phyloP scores from a whole-genome alignment of 92 coral and sea anemone genomes.

The Palythoa heliodiscus region DNA sequence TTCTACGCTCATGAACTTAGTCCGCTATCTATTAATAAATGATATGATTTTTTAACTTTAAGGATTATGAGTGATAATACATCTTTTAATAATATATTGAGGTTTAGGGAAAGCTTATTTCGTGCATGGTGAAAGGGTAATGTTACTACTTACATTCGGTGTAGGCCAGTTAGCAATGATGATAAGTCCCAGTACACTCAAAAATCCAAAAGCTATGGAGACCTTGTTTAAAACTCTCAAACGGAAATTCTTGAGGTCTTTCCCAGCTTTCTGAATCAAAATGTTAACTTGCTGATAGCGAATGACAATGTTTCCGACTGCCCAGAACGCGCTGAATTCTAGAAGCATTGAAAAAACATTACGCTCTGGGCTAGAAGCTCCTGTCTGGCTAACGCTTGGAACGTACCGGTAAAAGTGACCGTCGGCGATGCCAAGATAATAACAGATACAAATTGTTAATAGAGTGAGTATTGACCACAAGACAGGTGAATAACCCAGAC shows the following conservation, averaged over 20 bases:
- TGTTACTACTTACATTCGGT: conserved; percentile 38
- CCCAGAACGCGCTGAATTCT: conserved; percentile 51
- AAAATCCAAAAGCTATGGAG: conserved; percentile 37
- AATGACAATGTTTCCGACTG: conserved; percentile 42
- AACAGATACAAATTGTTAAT: conserved; percentile 46
- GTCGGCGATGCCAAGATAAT: conserved; percentile 45
- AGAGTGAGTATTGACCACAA: conserved; percentile 54
- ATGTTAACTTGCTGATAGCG: conserved; percentile 50
- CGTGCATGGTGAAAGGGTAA: background rate
- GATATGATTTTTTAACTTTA: background rate
- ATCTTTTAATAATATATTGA: background rate
- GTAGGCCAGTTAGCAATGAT: conserved; percentile 60
- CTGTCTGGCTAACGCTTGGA: conserved; percentile 62
- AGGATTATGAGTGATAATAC: background rate
- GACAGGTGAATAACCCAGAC: conserved; percentile 52
- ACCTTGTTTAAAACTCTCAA: conserved; percentile 28
- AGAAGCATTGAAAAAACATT: conserved; percentile 52
- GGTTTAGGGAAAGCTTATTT: background rate
- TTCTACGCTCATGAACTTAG: background rate
- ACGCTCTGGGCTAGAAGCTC: conserved; percentile 59
- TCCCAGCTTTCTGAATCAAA: conserved; percentile 23
- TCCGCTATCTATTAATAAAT: background rate
- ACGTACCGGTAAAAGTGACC: conserved; percentile 62
- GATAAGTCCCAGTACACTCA: conserved; percentile 44
- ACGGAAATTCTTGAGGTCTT: conserved; percentile 20